These are phyloP conservation scores for Enteromius unitaeniatus DNA, from an alignment of 2,797 vertebrate species.

Conservation along the genomic window DNA sequence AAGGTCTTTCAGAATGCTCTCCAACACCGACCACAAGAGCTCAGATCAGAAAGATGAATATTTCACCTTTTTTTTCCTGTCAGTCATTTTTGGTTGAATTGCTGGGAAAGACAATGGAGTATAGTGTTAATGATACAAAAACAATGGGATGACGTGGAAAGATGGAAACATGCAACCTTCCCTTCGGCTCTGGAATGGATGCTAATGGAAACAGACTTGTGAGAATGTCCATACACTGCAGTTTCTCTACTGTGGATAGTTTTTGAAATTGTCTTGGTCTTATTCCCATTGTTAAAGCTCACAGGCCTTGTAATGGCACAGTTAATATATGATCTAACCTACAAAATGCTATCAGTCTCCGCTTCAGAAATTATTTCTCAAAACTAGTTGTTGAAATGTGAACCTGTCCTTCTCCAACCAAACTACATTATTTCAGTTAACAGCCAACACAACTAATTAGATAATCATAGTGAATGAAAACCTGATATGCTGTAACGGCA, in stretches of 20 bases:
- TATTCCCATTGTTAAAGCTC: conserved; percentile 15
- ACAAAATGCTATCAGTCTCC: conserved; percentile 24
- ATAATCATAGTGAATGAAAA: neutral
- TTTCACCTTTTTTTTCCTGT: conserved; percentile 51
- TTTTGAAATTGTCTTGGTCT: conserved; percentile 30
- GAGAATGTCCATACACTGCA: conserved; percentile 29
- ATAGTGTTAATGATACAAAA: conserved; percentile 59
- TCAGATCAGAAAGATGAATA: conserved; percentile 51
- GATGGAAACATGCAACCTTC: conserved; percentile 37
- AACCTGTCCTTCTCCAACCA: neutral
- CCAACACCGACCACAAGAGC: conserved; percentile 53
- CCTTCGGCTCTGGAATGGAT: conserved; percentile 35
- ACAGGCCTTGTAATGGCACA: conserved; percentile 19
- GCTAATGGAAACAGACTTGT: conserved; percentile 31
- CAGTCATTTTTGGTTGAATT: conserved; percentile 75
- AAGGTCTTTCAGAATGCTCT: conserved; percentile 69
- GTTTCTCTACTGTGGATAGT: conserved; percentile 38
- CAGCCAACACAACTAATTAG: neutral
- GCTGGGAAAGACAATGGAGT: conserved; percentile 63
- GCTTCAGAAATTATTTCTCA: neutral
- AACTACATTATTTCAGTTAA: conserved; percentile 7
- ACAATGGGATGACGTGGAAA: conserved; percentile 28
- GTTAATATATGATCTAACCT: conserved; percentile 17
- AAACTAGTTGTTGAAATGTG: neutral
- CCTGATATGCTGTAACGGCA: conserved; percentile 9